phyloP scores from a whole-genome alignment of 2,797 vertebrate species.

The Channa striata region DNA sequence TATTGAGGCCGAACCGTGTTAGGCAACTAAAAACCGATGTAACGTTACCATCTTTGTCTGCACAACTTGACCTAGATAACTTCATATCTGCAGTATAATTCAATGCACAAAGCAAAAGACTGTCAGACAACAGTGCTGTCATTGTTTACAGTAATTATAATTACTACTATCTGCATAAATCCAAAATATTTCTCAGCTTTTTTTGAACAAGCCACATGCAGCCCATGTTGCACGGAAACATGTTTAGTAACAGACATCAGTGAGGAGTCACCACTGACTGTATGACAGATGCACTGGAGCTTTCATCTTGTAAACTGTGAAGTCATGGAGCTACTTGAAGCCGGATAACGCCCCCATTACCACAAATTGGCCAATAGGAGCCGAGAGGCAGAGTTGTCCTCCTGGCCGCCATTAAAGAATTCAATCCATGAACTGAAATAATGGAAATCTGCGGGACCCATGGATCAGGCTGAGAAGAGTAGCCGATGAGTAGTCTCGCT shows the following conservation, averaged over 20 bases:
- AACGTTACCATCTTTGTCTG: constrained; percentile 47
- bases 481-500: constrained; percentile 68
- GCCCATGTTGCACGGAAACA: constrained; percentile 31
- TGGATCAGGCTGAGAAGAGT: constrained; percentile 74
- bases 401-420: constrained; percentile 99
- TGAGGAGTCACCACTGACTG: constrained; percentile 57
- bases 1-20: background rate
- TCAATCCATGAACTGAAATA: constrained; percentile 95
- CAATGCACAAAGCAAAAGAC: constrained; percentile 23
- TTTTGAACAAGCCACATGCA: background rate
- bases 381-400: constrained; percentile 92
- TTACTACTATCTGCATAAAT: background rate
- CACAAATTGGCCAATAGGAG: constrained; percentile 85
- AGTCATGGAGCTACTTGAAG: constrained; percentile 83
- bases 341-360: constrained; percentile 85
- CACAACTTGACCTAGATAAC: constrained; percentile 56
- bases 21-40: constrained; percentile 14
- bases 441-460: constrained; percentile 88
- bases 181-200: background rate
- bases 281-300: constrained; percentile 75
- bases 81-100: constrained; percentile 17
- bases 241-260: constrained; percentile 46
- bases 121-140: background rate
- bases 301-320: constrained; percentile 84
- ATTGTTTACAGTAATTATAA: constrained; percentile 7